Base-by-base conservation (phyloP, 1,140 invertebrate genomes). In the Holotrichia oblita region DNA sequence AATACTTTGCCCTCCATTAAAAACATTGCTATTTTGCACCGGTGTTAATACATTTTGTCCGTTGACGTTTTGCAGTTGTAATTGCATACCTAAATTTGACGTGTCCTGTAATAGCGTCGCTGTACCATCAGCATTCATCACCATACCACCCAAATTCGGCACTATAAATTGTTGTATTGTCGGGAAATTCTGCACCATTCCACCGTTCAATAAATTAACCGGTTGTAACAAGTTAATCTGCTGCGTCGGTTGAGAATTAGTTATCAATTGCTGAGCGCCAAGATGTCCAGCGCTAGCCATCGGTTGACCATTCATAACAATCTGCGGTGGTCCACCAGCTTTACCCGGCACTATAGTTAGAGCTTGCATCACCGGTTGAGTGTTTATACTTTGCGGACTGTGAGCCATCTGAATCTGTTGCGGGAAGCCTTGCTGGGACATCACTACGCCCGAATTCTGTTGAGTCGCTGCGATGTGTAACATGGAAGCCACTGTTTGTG, bases 131-230 rank as follows among this genome's bases (percentile, higher is more conserved):
- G 86, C 81, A 77, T 86, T 86, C 85, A 87, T 86, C 7, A 87
- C 85, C 85, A 87, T 86, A 9, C 84, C 82, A 1, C 94, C 93
- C 0, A 94, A 85, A 81, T 94, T 93, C 3, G 94, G 94, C 69
- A 96, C 92, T 72, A 95, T 92, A 82, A 95, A 93, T 83, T 96
- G 94, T 83, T 95, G 94, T 76, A 94, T 93, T 0, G 93, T 91
- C 0, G 93, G 93, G 83, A 94, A 93, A 84, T 94, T 94, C 79
- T 93, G 92, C 64, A 94, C 92, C 78, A 94, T 91, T 8, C 92
- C 91, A 3, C 93, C 92, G 82, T 94, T 94, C 27, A 94, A 89
- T 42, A 94, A 86, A 88, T 95, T 95, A 14, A 96, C 93, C 0
- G 94, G 94, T 84, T 96, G 94, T 0, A 93, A 87, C 40, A 95